Evolutionary conservation across 2,797 vertebrate genomes (phyloP).

Genomic region (Chelon auratus): DNA sequence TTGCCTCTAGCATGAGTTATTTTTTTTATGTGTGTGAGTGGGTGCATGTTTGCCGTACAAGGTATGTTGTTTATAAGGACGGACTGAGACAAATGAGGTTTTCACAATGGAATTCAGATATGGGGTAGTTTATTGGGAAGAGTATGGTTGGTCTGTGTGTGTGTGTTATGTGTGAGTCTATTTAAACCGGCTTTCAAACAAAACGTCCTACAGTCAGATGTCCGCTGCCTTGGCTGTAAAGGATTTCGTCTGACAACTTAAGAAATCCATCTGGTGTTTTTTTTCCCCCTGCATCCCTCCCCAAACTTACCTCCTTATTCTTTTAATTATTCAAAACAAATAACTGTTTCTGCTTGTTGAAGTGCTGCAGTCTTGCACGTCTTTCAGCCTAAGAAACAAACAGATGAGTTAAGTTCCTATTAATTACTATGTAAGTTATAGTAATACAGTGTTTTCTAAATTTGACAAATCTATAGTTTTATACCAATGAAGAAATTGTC

Average conservation of each 20-base stretch:
- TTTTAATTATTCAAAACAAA: too few relatives aligned
- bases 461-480: too few relatives aligned
- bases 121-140: background rate
- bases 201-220: too few relatives aligned
- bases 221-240: background rate
- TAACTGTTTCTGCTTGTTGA: too few relatives aligned
- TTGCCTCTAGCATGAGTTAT: slow-evolving; percentile 5
- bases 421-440: too few relatives aligned
- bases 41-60: background rate
- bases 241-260: background rate
- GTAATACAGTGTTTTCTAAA: too few relatives aligned
- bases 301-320: too few relatives aligned
- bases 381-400: too few relatives aligned
- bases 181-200: background rate
- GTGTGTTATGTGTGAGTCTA: background rate
- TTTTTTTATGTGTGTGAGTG: background rate
- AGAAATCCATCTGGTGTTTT: background rate
- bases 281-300: background rate
- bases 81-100: slow-evolving; percentile 24
- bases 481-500: too few relatives aligned
- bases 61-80: background rate
- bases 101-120: slow-evolving; percentile 4
- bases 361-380: too few relatives aligned
- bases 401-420: too few relatives aligned
- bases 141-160: background rate